Conservation (phyloP, 2,888 invertebrate genomes). For the Pristionchus maxplancki region DNA sequence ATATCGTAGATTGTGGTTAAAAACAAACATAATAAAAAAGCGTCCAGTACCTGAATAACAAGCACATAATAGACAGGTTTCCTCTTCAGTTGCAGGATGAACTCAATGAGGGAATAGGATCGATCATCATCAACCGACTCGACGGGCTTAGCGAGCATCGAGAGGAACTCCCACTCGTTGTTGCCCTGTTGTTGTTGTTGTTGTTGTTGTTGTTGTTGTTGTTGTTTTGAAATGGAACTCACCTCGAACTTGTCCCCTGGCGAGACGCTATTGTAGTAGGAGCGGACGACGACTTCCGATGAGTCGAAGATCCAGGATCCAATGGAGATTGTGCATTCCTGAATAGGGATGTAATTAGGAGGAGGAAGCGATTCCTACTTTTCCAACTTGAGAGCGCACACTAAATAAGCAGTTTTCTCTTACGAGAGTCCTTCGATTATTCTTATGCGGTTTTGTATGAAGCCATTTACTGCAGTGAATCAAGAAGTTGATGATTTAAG, state of each 20-base stretch:
- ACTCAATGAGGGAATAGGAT: neutral
- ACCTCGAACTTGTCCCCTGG: slow-evolving; percentile 39
- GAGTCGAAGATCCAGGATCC: slow-evolving; percentile 64
- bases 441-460: no score
- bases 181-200: slow-evolving; percentile 57
- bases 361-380: no score
- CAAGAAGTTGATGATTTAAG: no score
- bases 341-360: neutral
- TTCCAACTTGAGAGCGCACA: no score
- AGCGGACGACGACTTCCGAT: slow-evolving; percentile 53
- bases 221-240: neutral
- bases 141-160: slow-evolving; percentile 48
- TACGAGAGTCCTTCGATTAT: no score
- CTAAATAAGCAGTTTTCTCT: no score
- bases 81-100: slow-evolving; percentile 56
- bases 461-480: no score
- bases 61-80: slow-evolving; percentile 63
- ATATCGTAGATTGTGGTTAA: neutral
- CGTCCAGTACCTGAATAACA: slow-evolving; percentile 56
- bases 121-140: slow-evolving; percentile 22
- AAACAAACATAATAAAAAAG: no score
- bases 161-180: slow-evolving; percentile 65
- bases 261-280: slow-evolving; percentile 47
- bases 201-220: neutral
- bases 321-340: slow-evolving; percentile 45